Evolutionary conservation across 2,888 invertebrate genomes (phyloP).

Genomic region (Sclerodermus sp.): DNA sequence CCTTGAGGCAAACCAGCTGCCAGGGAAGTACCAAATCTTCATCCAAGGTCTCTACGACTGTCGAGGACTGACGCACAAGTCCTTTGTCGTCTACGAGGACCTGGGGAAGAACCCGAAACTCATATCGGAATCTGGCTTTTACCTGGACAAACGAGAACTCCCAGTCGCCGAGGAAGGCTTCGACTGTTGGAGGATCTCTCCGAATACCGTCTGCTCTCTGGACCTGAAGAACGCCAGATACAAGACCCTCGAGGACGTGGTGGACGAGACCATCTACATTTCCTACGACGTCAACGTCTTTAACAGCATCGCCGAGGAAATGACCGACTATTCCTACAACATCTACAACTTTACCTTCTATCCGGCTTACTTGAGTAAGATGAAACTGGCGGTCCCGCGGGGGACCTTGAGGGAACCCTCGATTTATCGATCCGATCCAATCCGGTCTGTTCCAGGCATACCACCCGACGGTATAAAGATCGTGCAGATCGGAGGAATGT

Average conservation of each 20-base stretch:
- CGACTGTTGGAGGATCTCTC: constrained; percentile 23
- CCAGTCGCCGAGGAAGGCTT: constrained; percentile 19
- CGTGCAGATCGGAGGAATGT: constrained; percentile 65
- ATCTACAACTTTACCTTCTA: constrained; percentile 61
- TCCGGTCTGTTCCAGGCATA: constrained; percentile 28
- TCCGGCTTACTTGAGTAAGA: constrained; percentile 60
- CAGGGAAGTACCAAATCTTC: constrained; percentile 63
- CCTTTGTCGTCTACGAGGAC: constrained; percentile 61
- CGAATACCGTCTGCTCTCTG: constrained; percentile 29
- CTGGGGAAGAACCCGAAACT: constrained; percentile 10
- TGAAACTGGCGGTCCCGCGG: no score
- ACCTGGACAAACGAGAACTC: constrained; percentile 8
- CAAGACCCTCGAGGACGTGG: constrained; percentile 9
- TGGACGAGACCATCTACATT: constrained; percentile 56
- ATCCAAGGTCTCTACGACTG: constrained; percentile 62
- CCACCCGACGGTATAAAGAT: constrained; percentile 24
- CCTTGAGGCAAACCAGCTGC: constrained; percentile 59
- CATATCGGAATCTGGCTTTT: constrained; percentile 12
- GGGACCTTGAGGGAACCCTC: no score
- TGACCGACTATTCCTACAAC: constrained; percentile 61
- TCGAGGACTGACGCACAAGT: constrained; percentile 52
- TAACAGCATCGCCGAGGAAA: constrained; percentile 54
- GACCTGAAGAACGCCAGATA: constrained; percentile 21
- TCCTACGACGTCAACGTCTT: constrained; percentile 59
- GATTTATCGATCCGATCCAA: no score